phyloP scores from a whole-genome alignment of 2,888 invertebrate genomes.

The Scaptomyza flava region DNA sequence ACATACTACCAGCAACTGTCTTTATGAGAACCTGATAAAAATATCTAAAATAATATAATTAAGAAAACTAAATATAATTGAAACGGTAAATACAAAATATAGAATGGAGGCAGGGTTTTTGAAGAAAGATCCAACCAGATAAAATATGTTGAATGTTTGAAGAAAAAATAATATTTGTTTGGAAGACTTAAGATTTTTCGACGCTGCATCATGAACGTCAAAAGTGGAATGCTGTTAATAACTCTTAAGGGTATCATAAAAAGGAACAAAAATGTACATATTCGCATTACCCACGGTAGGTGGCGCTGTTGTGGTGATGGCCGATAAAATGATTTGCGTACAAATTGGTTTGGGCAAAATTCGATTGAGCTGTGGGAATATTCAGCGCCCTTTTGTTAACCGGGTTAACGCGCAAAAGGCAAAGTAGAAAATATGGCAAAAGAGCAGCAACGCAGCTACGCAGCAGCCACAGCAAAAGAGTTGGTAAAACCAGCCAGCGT shows the following conservation, averaged over 20 bases:
- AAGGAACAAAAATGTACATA: slow-evolving; percentile 53
- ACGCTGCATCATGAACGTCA: neutral
- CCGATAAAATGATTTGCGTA: slow-evolving; percentile 81
- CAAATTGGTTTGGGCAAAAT: slow-evolving; percentile 80
- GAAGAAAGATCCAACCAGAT: too few species aligned
- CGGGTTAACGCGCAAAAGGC: slow-evolving; percentile 63
- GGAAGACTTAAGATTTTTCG: neutral
- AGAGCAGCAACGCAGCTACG: slow-evolving; percentile 41
- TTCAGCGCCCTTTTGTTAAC: slow-evolving; percentile 75
- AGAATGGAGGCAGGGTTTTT: too few species aligned
- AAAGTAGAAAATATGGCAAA: slow-evolving; percentile 61
- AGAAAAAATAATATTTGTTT: neutral
- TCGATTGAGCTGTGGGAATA: slow-evolving; percentile 80
- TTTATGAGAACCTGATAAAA: too few species aligned
- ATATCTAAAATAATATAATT: neutral
- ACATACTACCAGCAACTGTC: too few species aligned
- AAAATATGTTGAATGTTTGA: too few species aligned
- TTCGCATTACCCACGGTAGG: slow-evolving; percentile 49
- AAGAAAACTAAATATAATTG: too few species aligned
- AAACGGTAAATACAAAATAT: neutral
- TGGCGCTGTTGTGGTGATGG: slow-evolving; percentile 44
- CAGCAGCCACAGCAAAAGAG: slow-evolving; percentile 13
- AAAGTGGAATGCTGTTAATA: neutral
- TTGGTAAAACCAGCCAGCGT: slow-evolving; percentile 38
- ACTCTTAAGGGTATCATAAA: slow-evolving; percentile 14